Percentiles rank a stretch among this genome's conserved stretches.
Evolutionary conservation across 92 coral and sea anemone species (phyloP).

Genomic region (Phenganax marumi): DNA sequence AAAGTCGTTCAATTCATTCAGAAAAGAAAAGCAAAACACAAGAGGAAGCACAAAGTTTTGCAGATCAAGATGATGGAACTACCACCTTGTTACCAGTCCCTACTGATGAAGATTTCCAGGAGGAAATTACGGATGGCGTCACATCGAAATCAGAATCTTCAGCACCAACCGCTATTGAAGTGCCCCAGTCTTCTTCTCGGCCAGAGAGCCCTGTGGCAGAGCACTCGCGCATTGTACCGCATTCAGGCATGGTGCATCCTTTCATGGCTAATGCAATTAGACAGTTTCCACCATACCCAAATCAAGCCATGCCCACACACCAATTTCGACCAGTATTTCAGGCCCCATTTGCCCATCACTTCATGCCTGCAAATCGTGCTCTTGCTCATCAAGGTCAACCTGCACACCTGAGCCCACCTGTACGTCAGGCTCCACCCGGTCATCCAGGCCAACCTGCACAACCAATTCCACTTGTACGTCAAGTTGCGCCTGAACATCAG

Average conservation of each 20-base stretch:
- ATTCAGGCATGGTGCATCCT: slow-evolving; percentile 14
- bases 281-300: slow-evolving; percentile 12
- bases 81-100: slow-evolving; percentile 6
- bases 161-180: slow-evolving; percentile 41
- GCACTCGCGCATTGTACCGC: not conserved
- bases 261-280: not conserved
- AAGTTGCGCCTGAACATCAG: not conserved
- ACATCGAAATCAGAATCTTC: slow-evolving; percentile 47
- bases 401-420: not conserved
- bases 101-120: not conserved
- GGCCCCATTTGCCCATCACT: slow-evolving; percentile 10
- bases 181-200: not conserved
- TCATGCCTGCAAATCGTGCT: not conserved
- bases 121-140: slow-evolving; percentile 39
- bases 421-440: not conserved
- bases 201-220: not conserved
- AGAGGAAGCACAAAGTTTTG: not conserved
- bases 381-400: not conserved
- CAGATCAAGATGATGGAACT: not conserved
- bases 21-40: not conserved
- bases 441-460: not conserved
- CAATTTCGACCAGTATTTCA: slow-evolving; percentile 16
- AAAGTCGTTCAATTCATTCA: slow-evolving; percentile 21
- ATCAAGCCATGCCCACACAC: not conserved
- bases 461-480: not conserved